phyloP scores from a whole-genome alignment of 2,113 vertebrate genomes.

The Lipotes vexillifer region DNA sequence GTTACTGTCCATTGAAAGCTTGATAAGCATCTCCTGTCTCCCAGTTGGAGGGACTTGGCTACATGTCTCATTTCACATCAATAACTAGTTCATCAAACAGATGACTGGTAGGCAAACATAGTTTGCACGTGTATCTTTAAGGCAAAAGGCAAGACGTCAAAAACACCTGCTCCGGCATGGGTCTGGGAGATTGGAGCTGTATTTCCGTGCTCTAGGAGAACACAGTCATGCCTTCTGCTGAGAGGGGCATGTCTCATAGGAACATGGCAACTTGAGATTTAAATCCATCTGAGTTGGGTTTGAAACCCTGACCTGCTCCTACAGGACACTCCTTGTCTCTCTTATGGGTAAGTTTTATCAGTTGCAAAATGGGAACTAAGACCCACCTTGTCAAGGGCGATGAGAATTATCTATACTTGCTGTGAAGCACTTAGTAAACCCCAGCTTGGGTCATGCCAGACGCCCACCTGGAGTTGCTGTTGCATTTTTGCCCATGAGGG shows the following conservation, averaged over 20 bases:
- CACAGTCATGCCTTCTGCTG: background rate
- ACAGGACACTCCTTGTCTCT: background rate
- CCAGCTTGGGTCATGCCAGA: background rate
- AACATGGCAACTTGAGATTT: background rate
- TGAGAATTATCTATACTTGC: background rate
- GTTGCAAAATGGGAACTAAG: accelerated
- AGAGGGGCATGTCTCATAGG: too few relatives aligned
- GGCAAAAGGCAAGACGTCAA: background rate
- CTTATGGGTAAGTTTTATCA: background rate
- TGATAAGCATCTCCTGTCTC: accelerated
- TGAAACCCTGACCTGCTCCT: background rate
- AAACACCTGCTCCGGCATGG: background rate
- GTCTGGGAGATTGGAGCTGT: background rate
- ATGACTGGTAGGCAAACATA: too few relatives aligned
- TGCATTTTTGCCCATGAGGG: too few relatives aligned
- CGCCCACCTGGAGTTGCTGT: too few relatives aligned
- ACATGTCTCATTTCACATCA: background rate
- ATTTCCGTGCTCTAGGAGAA: background rate
- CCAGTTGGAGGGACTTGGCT: too few relatives aligned
- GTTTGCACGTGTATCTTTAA: background rate
- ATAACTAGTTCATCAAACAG: too few relatives aligned
- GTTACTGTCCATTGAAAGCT: accelerated
- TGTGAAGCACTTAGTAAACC: background rate
- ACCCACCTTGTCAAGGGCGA: background rate
- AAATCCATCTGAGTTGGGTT: background rate